phyloP scores from a whole-genome alignment of 2,888 invertebrate species.

The Bedellia somnulentella region DNA sequence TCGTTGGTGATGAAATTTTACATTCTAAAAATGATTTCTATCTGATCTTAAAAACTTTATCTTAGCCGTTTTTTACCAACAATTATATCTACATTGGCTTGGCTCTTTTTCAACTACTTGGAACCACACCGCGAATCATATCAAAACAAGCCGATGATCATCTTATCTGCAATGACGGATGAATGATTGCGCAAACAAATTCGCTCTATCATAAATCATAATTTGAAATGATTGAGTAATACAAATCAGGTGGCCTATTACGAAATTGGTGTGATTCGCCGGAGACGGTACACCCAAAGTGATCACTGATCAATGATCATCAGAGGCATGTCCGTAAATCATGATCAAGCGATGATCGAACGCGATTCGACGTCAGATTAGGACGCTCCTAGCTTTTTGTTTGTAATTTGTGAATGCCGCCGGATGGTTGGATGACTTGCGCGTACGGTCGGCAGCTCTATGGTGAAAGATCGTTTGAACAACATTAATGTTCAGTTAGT shows the following conservation, averaged over 20 bases:
- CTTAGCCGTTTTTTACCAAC: too few species aligned
- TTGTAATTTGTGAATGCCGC: slow-evolving; percentile 49
- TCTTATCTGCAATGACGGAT: too few species aligned
- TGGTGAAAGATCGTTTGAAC: slow-evolving; percentile 28
- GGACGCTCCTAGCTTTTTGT: slow-evolving; percentile 47
- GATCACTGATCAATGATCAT: slow-evolving; percentile 2
- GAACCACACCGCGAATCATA: too few species aligned
- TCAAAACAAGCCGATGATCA: too few species aligned
- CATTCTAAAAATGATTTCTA: too few species aligned
- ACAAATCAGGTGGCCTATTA: slow-evolving; percentile 31
- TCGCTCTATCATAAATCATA: slow-evolving; percentile 26
- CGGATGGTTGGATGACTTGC: slow-evolving; percentile 50
- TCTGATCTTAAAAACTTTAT: too few species aligned
- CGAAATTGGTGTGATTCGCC: slow-evolving; percentile 11
- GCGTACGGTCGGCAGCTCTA: slow-evolving; percentile 17
- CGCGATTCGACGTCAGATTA: slow-evolving; percentile 53
- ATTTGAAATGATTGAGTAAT: slow-evolving; percentile 21
- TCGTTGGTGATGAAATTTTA: too few species aligned
- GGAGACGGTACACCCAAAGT: too few species aligned
- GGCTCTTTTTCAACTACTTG: too few species aligned
- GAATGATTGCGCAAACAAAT: too few species aligned
- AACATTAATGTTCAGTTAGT: slow-evolving; percentile 29
- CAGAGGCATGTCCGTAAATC: slow-evolving; percentile 46
- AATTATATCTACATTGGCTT: too few species aligned
- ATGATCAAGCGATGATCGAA: slow-evolving; percentile 52